Base-by-base conservation (phyloP, 2,888 invertebrate genomes). In the Tethea ocularis region DNA sequence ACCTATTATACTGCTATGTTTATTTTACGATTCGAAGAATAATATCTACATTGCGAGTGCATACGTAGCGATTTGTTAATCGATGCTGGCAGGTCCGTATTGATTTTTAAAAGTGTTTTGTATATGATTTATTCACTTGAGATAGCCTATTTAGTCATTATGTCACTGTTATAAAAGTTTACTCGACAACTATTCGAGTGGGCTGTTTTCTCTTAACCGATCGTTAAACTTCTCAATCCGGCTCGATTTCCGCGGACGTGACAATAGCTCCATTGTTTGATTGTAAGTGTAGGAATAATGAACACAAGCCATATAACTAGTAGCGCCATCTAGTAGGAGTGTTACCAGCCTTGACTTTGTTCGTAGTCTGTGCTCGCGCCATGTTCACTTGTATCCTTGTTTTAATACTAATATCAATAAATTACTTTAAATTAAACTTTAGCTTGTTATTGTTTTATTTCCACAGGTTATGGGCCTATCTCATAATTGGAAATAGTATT, bases 261-360 rank as follows among this genome's bases (percentile, higher is more conserved):
- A 87, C 88, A 88, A 87, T 87, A 75, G 77, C 60, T 59, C 78
- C 72, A 87, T 89, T 88, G 87, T 89, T 76, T 74, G 73, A 68
- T 63, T 56, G 61, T 67, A 62, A n/a, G n/a, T n/a, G n/a, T n/a
- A n/a, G n/a, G n/a, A n/a, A n/a, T n/a, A n/a, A n/a, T n/a, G n/a
- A n/a, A n/a, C n/a, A n/a, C n/a, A n/a, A n/a, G n/a, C n/a, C n/a
- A n/a, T n/a, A n/a, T n/a, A n/a, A n/a, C n/a, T n/a, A n/a, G n/a
- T n/a, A n/a, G n/a, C n/a, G n/a, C n/a, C n/a, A n/a, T n/a, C n/a
- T n/a, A n/a, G n/a, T n/a, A n/a, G n/a, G n/a, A n/a, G n/a, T n/a
- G n/a, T n/a, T n/a, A n/a, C n/a, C n/a, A n/a, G n/a, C n/a, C n/a
- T n/a, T n/a, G n/a, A n/a, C n/a, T n/a, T n/a, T n/a, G n/a, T n/a